Base-by-base conservation (phyloP, 2,113 vertebrate species). In the Galemys pyrenaicus region DNA sequence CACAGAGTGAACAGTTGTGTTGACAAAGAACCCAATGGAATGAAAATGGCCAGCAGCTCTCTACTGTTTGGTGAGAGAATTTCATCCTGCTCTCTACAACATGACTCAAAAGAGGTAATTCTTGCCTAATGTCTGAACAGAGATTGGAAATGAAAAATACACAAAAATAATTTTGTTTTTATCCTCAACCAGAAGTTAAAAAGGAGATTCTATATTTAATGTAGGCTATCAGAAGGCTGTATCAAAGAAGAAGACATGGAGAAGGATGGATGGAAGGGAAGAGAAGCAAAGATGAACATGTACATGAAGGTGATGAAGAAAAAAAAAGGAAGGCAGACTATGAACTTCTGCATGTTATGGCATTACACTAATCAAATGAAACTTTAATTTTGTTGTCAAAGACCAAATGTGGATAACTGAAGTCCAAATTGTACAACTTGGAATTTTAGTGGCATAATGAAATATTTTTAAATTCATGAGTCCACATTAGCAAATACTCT, bases 381-480 rank as follows among this genome's bases (percentile, higher is more conserved):
- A 35, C 3, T 64, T 28, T 67, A 44, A 74, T 10, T 77, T 60
- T 70, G 39, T 80, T 87, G 22, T 87, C 41, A 94, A 37, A 92
- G 41, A 58, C 58, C 35, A 62, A 89, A 78, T 19, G 75, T 2
- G 65, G 32, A 65, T 20, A 70, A 80, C 37, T 74, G 12, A 0
- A 92, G n/a, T 5, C 46, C 85, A 5, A 81, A 92, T 41, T 80
- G 94, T 95, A 88, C 92, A 44, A 81, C 58, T 79, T 32, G 80
- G 78, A 94, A 77, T 95, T 96, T 95, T 92, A 95, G 49, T 96
- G 90, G 96, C 68, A 92, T 84, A 67, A 67, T 92, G 78, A 92
- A 84, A 92, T 94, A 96, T 68, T 60, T 97, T 94, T 86, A 89
- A 96, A 96, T 96, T 96, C 12, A 95, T 35, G 95, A 98, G 87